A percentile compares a stretch with the other conserved stretches of the same genome.
Conservation (phyloP, 2,888 invertebrate genomes). For the Epiblema foenella region DNA sequence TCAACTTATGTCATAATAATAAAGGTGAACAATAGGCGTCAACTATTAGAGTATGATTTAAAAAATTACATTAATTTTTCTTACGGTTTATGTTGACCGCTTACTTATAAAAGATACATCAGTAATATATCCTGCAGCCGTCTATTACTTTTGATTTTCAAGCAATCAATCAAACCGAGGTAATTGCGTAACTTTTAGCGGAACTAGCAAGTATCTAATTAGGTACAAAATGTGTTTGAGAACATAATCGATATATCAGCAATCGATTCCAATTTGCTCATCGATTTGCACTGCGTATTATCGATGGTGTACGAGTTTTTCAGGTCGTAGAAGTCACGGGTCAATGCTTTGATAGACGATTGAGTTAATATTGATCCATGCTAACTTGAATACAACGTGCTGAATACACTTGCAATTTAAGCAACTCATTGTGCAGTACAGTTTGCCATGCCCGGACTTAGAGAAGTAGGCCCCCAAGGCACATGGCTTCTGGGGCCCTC, state of each 20-base stretch:
- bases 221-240: conserved; percentile 37
- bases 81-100: no score
- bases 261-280: conserved; percentile 41
- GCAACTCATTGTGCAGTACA: no score
- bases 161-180: conserved; percentile 8
- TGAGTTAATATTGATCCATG: not conserved
- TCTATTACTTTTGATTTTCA: not conserved
- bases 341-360: not conserved
- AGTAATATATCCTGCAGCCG: not conserved
- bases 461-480: no score
- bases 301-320: conserved; percentile 36
- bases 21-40: no score
- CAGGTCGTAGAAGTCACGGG: conserved; percentile 13
- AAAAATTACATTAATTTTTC: no score
- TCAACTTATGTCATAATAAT: no score
- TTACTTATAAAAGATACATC: no score
- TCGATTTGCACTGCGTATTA: conserved; percentile 39
- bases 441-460: no score
- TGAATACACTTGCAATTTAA: no score
- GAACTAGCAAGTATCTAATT: conserved; percentile 35
- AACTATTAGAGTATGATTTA: no score
- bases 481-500: no score
- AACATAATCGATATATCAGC: conserved; percentile 42
- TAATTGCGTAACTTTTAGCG: conserved; percentile 34
- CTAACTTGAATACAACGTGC: not conserved